Base-by-base conservation (phyloP, 2,888 invertebrate species). In the Apamea anceps region DNA sequence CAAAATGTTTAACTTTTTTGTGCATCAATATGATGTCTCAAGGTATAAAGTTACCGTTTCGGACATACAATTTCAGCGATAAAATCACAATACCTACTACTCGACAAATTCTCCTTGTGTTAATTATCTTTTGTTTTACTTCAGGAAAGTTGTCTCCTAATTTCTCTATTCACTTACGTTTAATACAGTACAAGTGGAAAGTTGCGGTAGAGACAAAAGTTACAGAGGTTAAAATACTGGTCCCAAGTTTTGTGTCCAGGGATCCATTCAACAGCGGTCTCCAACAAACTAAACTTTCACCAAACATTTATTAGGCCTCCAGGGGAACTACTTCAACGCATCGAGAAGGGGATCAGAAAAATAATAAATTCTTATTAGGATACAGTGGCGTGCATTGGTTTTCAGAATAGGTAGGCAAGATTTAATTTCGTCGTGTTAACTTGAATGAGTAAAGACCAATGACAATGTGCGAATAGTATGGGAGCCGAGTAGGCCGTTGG, bases 261-360 rank as follows among this genome's bases (percentile, higher is more conserved):
- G 87, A 82, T 79, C 73, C 51, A 82, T 77, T 79, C 32, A 32
- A 68, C 71, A 37, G 68, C 74, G 75, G 67, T 79, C 76, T 81
- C 48, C 62, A 71, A 54, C 75, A 71, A 80, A 75, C 74, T 75
- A 77, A 84, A 82, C 71, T 80, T 83, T 45, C 21, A 45, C 45
- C 32, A 72, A 74, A 78, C 73, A 81, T 85, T 72, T 78, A 75
- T 79, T 77, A 82, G 28, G 45, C 25, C 75, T 45, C 48, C n/a
- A 72, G 60, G 70, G 78, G 72, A 51, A 79, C 72, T 70, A n/a
- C 62, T 54, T 60, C 60, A 82, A 70, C 32, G 75, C 13, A 81
- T 77, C 72, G 71, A 84, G 67, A 76, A 68, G 57, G 62, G 67
- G 67, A 86, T 85, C 74, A 77, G 54, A 84, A 84, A 82, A 86